These are phyloP conservation scores for Cerastis rubricosa DNA, from an alignment of 2,888 invertebrate species.

Conservation along the genomic window DNA sequence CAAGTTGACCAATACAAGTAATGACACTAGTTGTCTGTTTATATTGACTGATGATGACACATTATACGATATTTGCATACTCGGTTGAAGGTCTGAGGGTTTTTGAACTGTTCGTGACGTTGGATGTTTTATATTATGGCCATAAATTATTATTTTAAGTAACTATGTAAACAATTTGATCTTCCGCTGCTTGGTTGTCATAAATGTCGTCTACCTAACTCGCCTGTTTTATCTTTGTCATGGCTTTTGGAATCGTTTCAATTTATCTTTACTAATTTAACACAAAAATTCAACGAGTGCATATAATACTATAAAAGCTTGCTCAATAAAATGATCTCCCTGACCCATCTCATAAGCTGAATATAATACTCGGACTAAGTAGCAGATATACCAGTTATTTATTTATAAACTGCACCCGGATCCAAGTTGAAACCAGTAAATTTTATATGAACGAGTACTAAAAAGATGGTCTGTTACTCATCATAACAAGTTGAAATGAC, in stretches of 20 bases:
- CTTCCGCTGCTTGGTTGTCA: neutral
- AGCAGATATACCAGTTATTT: slow-evolving; percentile 49
- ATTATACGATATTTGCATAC: slow-evolving; percentile 46
- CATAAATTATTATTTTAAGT: slow-evolving; percentile 32
- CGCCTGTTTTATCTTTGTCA: neutral
- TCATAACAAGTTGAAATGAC: slow-evolving; percentile 44
- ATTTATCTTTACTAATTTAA: slow-evolving; percentile 8
- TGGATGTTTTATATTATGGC: slow-evolving; percentile 3
- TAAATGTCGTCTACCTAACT: neutral
- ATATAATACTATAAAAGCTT: slow-evolving; percentile 21
- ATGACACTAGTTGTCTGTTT: slow-evolving; percentile 53
- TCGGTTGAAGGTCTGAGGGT: slow-evolving; percentile 59
- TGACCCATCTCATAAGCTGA: slow-evolving; percentile 38
- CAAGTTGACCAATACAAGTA: slow-evolving; percentile 45
- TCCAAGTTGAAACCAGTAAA: slow-evolving; percentile 24
- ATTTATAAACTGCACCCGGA: slow-evolving; percentile 47
- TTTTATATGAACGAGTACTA: slow-evolving; percentile 23
- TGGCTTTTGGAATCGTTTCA: slow-evolving; percentile 4
- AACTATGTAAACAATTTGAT: slow-evolving; percentile 12
- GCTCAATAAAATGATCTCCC: slow-evolving; percentile 15
- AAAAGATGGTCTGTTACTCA: slow-evolving; percentile 28
- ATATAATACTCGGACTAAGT: slow-evolving; percentile 27
- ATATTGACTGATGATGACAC: slow-evolving; percentile 56
- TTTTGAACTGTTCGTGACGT: slow-evolving; percentile 52
- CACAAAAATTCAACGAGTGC: neutral